Conservation (phyloP, 2,113 vertebrate genomes). For the Labeo catla region DNA sequence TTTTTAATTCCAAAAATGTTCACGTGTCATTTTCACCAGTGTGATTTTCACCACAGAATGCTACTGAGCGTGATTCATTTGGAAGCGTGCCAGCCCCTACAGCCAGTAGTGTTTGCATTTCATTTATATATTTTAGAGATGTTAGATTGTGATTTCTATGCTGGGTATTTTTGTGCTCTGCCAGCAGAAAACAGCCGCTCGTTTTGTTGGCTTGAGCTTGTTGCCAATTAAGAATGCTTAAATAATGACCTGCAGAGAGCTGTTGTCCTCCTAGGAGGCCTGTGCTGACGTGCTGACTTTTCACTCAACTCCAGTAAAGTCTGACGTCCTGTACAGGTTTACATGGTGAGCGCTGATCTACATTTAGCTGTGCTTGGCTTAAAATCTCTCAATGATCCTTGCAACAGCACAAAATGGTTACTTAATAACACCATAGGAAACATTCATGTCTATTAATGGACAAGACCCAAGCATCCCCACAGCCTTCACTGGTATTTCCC, state of each 20-base stretch:
- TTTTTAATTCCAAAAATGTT: not conserved
- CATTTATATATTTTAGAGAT: not conserved
- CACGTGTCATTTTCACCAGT: not conserved
- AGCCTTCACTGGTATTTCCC: slow-evolving; percentile 16
- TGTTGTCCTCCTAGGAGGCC: slow-evolving; percentile 35
- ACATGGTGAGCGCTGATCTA: not conserved
- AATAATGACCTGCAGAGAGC: slow-evolving; percentile 51
- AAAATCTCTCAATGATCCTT: not conserved
- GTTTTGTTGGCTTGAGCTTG: slow-evolving; percentile 18
- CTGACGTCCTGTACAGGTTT: not conserved
- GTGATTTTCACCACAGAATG: not conserved
- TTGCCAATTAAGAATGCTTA: slow-evolving; percentile 54
- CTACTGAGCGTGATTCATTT: not conserved
- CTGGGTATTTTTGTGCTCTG: slow-evolving; percentile 21
- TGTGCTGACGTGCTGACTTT: slow-evolving; percentile 47
- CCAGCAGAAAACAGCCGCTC: slow-evolving; percentile 42
- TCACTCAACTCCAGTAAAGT: slow-evolving; percentile 35
- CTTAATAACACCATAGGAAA: slow-evolving; percentile 18
- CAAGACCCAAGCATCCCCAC: not conserved
- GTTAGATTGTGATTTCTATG: not conserved
- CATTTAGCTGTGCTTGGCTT: slow-evolving; percentile 19
- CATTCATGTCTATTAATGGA: slow-evolving; percentile 25
- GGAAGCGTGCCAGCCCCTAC: not conserved
- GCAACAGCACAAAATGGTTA: slow-evolving; percentile 4
- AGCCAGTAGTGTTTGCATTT: not conserved